A percentile compares a stretch with the other conserved stretches of the same genome.
Evolutionary conservation across 2,113 vertebrate genomes (phyloP).

Genomic region (Struthio camelus): DNA sequence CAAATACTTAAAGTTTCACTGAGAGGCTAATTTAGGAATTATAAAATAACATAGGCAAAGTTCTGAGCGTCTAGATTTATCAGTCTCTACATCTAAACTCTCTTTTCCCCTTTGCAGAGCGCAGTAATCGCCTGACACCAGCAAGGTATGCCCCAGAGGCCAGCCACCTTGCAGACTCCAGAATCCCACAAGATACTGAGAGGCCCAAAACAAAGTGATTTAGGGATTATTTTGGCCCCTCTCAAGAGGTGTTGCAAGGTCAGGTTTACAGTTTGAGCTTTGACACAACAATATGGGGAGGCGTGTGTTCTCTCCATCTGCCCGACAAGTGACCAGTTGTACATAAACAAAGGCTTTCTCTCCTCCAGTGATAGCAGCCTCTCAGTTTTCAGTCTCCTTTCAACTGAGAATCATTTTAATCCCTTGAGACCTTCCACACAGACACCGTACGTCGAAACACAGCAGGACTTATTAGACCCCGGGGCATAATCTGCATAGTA

Average conservation of each 20-base stretch:
- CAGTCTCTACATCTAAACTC: not conserved
- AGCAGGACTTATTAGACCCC: not conserved
- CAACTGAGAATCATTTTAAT: not conserved
- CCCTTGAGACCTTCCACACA: slow-evolving; percentile 10
- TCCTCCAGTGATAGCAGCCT: not conserved
- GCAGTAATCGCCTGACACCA: not conserved
- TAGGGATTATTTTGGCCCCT: not conserved
- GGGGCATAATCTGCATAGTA: not conserved
- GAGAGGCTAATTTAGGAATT: not conserved
- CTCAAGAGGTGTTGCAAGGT: not conserved
- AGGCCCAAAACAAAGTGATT: not conserved
- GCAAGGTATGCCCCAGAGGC: not conserved
- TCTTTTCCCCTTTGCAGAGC: not conserved
- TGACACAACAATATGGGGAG: not conserved
- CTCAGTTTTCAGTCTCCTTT: slow-evolving; percentile 39
- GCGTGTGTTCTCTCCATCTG: not conserved
- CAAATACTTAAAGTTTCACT: not conserved
- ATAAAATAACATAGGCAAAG: not conserved
- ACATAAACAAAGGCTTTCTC: not conserved
- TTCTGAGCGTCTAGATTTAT: not conserved
- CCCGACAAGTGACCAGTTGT: not conserved
- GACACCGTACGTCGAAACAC: not conserved
- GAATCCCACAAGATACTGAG: not conserved
- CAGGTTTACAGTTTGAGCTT: not conserved
- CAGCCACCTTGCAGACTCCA: not conserved